phyloP scores from a whole-genome alignment of 2,113 vertebrate species.

The Nesospiza acunhae region DNA sequence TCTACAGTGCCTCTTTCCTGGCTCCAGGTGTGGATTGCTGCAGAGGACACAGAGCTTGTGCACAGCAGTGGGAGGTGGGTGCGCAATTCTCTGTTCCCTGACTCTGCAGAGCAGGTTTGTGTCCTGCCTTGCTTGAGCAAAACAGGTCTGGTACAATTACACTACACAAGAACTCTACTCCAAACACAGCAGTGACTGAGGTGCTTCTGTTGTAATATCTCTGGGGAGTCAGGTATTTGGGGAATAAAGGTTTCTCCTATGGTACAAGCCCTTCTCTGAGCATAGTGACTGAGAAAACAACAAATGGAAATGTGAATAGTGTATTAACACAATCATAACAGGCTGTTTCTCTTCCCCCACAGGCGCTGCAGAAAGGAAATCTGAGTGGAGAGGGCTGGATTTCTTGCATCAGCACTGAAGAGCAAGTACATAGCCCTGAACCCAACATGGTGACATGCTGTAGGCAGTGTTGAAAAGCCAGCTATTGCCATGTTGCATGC shows the following conservation, averaged over 20 bases:
- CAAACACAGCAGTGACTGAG: neutral
- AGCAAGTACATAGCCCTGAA: neutral
- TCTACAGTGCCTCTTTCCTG: neutral
- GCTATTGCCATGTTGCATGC: neutral
- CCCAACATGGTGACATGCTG: neutral
- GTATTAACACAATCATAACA: neutral
- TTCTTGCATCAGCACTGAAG: neutral
- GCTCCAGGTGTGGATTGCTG: neutral
- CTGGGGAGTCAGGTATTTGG: neutral
- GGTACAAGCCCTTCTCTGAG: neutral
- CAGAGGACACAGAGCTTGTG: neutral
- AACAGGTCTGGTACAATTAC: neutral
- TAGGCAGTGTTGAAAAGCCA: neutral
- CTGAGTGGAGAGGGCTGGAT: neutral
- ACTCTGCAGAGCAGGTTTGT: neutral
- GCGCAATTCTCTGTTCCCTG: neutral
- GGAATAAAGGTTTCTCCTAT: neutral
- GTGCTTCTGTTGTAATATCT: neutral
- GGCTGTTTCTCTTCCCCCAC: neutral
- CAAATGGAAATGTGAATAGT: neutral
- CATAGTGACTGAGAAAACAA: neutral
- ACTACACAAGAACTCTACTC: neutral
- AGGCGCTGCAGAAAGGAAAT: neutral
- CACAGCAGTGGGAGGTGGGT: accelerated
- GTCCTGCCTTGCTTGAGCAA: neutral